Evolutionary conservation across 1,140 invertebrate genomes (phyloP), one percentile per base, ranked within the genome.

Genomic region (Scaptomyza pallida): DNA sequence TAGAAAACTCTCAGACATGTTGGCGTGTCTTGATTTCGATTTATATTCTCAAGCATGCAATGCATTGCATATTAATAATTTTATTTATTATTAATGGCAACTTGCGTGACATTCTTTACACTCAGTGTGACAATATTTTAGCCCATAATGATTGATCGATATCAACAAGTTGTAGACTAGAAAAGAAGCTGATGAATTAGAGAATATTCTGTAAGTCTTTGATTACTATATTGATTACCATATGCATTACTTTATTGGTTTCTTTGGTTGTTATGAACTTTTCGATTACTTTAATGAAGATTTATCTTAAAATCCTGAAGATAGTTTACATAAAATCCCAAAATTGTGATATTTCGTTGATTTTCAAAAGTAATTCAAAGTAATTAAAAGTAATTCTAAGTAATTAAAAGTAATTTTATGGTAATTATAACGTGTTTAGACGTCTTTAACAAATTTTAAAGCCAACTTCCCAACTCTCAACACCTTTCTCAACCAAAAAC

Each of bases 41-140:
- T 73, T 72, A 74, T 62, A 73, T 74, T 74, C 54, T 67, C 59
- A 70, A 50, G 55, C 64, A n/a, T n/a, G 51, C 35, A 37, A 48
- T 16, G 9, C 12, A 12, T 52, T 33, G 23, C 57, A 54, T 69
- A 55, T 67, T 62, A 55, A 37, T 57, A 79, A 60, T 54, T 74
- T 56, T 50, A 67, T 72, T 75, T 59, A 45, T 64, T 63, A 57
- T 75, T 74, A 67, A 75, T 85, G 64, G 21, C 43, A 60, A 60
- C 61, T 60, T 41, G 72, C 73, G 68, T 73, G 80, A 85, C 72
- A 86, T 64, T 74, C 51, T 73, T 71, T 30, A 73, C 61, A 86
- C 71, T 69, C 51, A 51, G 51, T 56, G 60, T 59, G 80, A 76
- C 80, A 76, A 79, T 70, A 69, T 30, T 44, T 69, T 33, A 75